Percentiles rank a stretch among this genome's conserved stretches.
Evolutionary conservation across 1,140 invertebrate species (phyloP).

Genomic region (Bombus picipes): DNA sequence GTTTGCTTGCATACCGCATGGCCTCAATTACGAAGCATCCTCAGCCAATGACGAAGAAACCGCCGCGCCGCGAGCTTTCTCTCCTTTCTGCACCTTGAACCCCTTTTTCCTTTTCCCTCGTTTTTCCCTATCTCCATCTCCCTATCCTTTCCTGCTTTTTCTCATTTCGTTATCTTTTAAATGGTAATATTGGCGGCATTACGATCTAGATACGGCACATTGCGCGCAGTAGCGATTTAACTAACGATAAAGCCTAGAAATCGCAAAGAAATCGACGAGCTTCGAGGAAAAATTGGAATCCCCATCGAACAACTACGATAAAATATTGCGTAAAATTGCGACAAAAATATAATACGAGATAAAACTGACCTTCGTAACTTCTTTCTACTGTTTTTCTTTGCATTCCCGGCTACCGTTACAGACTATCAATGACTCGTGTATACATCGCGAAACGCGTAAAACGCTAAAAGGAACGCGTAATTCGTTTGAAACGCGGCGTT

Average conservation of each 20-base stretch:
- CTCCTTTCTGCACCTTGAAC: slow-evolving; percentile 51
- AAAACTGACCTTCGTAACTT: neutral
- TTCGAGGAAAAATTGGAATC: neutral
- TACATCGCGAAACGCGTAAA: too few species aligned
- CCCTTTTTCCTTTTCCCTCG: too few species aligned
- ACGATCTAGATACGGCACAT: too few species aligned
- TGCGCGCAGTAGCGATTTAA: neutral
- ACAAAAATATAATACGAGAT: neutral
- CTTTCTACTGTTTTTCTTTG: neutral
- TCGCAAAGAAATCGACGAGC: neutral
- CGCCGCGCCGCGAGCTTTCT: slow-evolving; percentile 34
- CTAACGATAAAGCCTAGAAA: neutral
- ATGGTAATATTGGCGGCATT: too few species aligned
- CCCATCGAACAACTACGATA: fast-evolving
- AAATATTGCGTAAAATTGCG: neutral
- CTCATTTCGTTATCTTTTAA: too few species aligned
- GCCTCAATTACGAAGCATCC: slow-evolving; percentile 64
- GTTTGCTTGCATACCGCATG: slow-evolving; percentile 74
- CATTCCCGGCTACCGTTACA: too few species aligned
- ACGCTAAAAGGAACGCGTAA: too few species aligned
- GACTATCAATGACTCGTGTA: too few species aligned
- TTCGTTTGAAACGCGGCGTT: too few species aligned
- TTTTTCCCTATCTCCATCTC: too few species aligned
- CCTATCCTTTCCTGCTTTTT: neutral
- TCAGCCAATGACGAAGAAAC: slow-evolving; percentile 49